phyloP scores from a whole-genome alignment of 2,888 invertebrate species.

The Brachyptera putata region DNA sequence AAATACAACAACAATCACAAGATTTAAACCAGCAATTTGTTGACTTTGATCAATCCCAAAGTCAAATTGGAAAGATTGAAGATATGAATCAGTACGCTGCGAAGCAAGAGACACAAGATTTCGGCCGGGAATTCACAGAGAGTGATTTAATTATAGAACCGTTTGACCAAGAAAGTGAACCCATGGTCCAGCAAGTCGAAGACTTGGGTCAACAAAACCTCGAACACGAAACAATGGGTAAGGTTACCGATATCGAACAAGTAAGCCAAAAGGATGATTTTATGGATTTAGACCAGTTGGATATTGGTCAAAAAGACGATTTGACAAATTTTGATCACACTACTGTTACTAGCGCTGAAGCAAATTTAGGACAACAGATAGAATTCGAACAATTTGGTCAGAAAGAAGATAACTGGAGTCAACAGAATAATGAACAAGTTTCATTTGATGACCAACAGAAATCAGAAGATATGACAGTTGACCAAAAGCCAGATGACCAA shows the following conservation, averaged over 20 bases:
- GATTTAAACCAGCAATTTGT: too few relatives aligned
- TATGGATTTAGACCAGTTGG: background rate
- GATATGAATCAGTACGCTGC: constrained; percentile 37
- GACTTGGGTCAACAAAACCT: background rate
- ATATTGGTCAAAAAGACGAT: background rate
- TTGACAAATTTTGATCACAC: too few relatives aligned
- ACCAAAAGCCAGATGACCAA: background rate
- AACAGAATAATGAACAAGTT: background rate
- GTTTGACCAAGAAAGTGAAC: constrained; percentile 34
- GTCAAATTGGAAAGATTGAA: constrained; percentile 41
- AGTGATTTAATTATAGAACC: too few relatives aligned
- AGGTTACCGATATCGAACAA: background rate
- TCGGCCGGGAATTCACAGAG: too few relatives aligned
- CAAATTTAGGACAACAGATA: too few relatives aligned
- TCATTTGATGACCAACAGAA: background rate
- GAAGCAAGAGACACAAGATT: constrained; percentile 31
- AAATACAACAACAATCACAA: constrained; percentile 33
- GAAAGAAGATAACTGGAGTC: too few relatives aligned
- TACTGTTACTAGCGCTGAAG: too few relatives aligned
- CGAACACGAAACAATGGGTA: background rate
- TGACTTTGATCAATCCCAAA: too few relatives aligned
- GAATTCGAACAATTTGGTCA: too few relatives aligned
- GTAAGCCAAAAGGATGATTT: background rate
- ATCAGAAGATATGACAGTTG: background rate
- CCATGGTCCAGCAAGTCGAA: constrained; percentile 31